phyloP scores from a whole-genome alignment of 53 echinoderm and acorn worm genomes.

The Arbacia lixula region DNA sequence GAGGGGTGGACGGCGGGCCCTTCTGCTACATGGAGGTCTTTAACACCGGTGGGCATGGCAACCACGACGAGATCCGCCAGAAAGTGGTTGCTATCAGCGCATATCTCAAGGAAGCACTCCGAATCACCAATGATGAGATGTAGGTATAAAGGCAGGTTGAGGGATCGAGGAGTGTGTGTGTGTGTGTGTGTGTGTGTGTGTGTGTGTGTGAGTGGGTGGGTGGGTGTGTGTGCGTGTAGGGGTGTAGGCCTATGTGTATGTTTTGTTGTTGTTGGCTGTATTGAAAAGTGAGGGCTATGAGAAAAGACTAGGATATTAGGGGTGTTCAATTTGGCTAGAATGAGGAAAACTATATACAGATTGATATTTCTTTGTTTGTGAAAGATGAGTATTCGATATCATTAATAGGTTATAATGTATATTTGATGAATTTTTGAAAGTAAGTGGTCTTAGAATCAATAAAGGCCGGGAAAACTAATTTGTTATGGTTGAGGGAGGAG shows the following conservation, averaged over 20 bases:
- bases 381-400: no score
- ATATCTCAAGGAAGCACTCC: slow-evolving; percentile 8
- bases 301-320: no score
- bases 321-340: no score
- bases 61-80: slow-evolving; percentile 21
- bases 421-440: no score
- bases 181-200: not conserved
- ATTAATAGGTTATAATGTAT: no score
- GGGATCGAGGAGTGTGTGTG: not conserved
- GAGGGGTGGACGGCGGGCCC: not conserved
- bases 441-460: no score
- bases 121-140: slow-evolving; percentile 16
- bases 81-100: slow-evolving; percentile 37
- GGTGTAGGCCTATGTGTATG: not conserved
- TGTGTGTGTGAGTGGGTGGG: not conserved
- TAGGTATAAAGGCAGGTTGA: not conserved
- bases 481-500: no score
- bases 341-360: no score
- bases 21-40: slow-evolving; percentile 35
- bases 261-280: not conserved
- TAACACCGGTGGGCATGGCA: slow-evolving; percentile 23
- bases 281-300: not conserved
- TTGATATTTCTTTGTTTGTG: no score
- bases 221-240: not conserved
- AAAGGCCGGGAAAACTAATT: no score